A percentile compares a stretch with the other conserved stretches of the same genome.
These are phyloP conservation scores for Phallusia fumigata DNA, from an alignment of 23 tunicate species.

Conservation along the genomic window DNA sequence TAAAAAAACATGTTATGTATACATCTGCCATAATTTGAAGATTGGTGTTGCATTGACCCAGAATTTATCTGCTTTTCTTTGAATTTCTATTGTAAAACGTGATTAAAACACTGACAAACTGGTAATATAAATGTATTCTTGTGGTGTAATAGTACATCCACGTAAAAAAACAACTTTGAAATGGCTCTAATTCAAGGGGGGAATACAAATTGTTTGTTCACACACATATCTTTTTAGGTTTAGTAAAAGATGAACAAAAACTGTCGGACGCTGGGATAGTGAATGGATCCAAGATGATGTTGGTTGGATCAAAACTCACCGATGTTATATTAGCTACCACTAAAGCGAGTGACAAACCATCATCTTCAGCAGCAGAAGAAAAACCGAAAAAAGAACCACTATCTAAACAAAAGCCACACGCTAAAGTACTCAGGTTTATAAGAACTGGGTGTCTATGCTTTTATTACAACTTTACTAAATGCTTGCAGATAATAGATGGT, in stretches of 20 bases:
- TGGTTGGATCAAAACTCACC: conserved; percentile 75
- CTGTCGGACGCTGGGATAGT: conserved; percentile 56
- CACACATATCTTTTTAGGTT: conserved; percentile 42
- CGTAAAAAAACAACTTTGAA: too few relatives aligned
- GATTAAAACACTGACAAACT: too few relatives aligned
- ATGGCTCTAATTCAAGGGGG: too few relatives aligned
- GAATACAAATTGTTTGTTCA: too few relatives aligned
- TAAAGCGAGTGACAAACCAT: conserved; percentile 46
- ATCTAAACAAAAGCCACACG: conserved; percentile 71
- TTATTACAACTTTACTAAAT: background rate
- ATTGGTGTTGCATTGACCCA: too few relatives aligned
- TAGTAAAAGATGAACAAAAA: conserved; percentile 69
- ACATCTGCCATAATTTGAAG: too few relatives aligned
- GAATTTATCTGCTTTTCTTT: too few relatives aligned
- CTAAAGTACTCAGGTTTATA: conserved; percentile 35
- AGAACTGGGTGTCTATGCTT: background rate
- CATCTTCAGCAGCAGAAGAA: conserved; percentile 24
- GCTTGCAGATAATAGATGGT: conserved; percentile 53
- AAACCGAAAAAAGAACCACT: conserved; percentile 60
- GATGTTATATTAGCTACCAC: conserved; percentile 67
- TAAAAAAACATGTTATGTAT: too few relatives aligned
- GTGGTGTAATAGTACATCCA: too few relatives aligned
- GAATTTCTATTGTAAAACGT: too few relatives aligned
- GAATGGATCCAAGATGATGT: conserved; percentile 91
- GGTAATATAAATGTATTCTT: too few relatives aligned